Evolutionary conservation across 2,113 vertebrate genomes (phyloP).

Genomic region (Nothobranchius kuhntae): DNA sequence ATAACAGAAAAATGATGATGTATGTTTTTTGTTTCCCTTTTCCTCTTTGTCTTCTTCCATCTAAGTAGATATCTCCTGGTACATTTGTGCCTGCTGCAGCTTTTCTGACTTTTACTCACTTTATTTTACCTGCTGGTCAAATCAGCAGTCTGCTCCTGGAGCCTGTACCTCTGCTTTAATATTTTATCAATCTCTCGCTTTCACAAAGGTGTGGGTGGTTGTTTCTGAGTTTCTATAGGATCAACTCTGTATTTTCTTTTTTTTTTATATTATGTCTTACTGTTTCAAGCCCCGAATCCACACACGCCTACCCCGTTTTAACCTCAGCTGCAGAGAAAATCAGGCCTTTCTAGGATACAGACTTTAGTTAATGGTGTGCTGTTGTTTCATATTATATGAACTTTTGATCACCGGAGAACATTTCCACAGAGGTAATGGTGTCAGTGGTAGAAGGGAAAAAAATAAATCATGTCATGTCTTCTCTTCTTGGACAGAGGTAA

Average conservation of each 20-base stretch:
- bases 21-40: slow-evolving; percentile 1
- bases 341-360: not conserved
- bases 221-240: slow-evolving; percentile 32
- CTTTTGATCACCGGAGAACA: not conserved
- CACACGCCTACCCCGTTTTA: not conserved
- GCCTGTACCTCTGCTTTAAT: slow-evolving; percentile 43
- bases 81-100: slow-evolving; percentile 39
- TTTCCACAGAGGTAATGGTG: not conserved
- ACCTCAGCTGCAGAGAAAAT: slow-evolving; percentile 9
- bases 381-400: not conserved
- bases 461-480: not conserved
- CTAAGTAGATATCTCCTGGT: slow-evolving; percentile 19
- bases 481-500: not conserved
- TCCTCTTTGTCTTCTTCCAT: slow-evolving; percentile 26
- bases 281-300: slow-evolving; percentile 6
- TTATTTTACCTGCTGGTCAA: slow-evolving; percentile 43
- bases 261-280: slow-evolving; percentile 3
- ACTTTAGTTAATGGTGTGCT: not conserved
- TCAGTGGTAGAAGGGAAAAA: not conserved
- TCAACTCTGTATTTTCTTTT: slow-evolving; percentile 18
- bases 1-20: slow-evolving; percentile 22
- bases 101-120: slow-evolving; percentile 8
- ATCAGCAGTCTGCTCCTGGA: slow-evolving; percentile 40
- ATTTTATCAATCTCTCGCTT: slow-evolving; percentile 44
- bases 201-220: slow-evolving; percentile 31